Conservation (phyloP, 1,140 invertebrate species). For the Diorhabda carinulata region DNA sequence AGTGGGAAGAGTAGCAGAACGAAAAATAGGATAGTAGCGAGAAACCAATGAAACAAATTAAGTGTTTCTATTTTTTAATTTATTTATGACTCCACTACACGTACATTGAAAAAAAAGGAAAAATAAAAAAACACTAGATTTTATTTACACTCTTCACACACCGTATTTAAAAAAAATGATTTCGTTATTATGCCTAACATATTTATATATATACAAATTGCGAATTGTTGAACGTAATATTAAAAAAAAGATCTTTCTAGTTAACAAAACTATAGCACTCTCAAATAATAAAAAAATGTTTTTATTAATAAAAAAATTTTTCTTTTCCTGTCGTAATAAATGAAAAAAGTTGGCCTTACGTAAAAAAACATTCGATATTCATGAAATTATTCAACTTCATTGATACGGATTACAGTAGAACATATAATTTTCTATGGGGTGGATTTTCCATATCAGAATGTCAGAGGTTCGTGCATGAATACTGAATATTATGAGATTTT, state of each 20-base stretch:
- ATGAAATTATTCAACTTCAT: too few relatives aligned
- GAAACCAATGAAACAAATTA: slow-evolving; percentile 31
- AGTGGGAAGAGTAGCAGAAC: slow-evolving; percentile 11
- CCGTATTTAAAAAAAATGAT: slow-evolving; percentile 30
- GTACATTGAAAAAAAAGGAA: slow-evolving; percentile 34
- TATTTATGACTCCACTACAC: slow-evolving; percentile 37
- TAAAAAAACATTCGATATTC: too few relatives aligned
- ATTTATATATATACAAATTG: slow-evolving; percentile 37
- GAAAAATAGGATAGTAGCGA: slow-evolving; percentile 28
- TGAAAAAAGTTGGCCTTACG: too few relatives aligned
- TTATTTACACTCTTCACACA: slow-evolving; percentile 44
- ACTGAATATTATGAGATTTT: too few relatives aligned
- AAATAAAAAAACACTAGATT: slow-evolving; percentile 39
- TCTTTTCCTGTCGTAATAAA: too few relatives aligned
- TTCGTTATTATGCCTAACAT: slow-evolving; percentile 30
- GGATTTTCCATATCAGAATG: too few relatives aligned
- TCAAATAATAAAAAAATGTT: too few relatives aligned
- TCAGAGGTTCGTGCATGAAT: too few relatives aligned
- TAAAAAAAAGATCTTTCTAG: slow-evolving; percentile 28
- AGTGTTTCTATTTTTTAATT: slow-evolving; percentile 30
- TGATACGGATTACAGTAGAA: too few relatives aligned
- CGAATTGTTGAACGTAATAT: slow-evolving; percentile 36
- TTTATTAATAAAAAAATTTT: too few relatives aligned
- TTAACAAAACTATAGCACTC: not conserved
- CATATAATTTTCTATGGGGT: too few relatives aligned